phyloP scores from a whole-genome alignment of 2,113 vertebrate genomes.

The Nycticryphes semicollaris region DNA sequence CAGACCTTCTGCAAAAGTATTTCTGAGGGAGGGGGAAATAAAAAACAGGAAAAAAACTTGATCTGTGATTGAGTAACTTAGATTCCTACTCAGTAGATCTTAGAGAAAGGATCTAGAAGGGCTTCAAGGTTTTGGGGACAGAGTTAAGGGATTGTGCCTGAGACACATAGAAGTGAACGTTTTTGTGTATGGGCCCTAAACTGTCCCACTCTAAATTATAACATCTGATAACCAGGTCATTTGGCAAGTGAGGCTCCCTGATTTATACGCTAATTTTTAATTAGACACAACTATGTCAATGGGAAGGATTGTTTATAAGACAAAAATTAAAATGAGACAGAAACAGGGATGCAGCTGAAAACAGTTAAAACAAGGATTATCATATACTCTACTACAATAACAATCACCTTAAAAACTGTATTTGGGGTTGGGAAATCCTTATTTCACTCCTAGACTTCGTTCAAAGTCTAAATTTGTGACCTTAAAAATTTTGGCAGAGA shows the following conservation, averaged over 20 bases:
- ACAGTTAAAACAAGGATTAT: background rate
- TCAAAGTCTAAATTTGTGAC: background rate
- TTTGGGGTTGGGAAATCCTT: background rate
- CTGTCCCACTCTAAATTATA: background rate
- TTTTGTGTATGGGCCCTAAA: background rate
- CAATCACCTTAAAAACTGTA: background rate
- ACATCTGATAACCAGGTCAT: background rate
- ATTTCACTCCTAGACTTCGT: background rate
- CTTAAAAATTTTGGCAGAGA: constrained; percentile 7
- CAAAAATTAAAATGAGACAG: background rate
- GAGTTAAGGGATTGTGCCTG: background rate
- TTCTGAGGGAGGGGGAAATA: background rate
- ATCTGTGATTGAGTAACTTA: background rate
- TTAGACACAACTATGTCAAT: background rate
- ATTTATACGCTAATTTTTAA: background rate
- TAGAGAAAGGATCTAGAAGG: background rate
- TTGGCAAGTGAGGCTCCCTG: background rate
- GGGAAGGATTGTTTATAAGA: background rate
- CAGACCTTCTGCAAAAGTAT: background rate
- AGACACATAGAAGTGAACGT: background rate
- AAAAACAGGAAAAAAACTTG: background rate
- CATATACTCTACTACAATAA: background rate
- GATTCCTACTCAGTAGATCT: background rate
- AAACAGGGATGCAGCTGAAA: background rate
- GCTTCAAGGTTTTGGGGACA: background rate